phyloP scores from a whole-genome alignment of 2,888 invertebrate species.

The Drosophila dives region DNA sequence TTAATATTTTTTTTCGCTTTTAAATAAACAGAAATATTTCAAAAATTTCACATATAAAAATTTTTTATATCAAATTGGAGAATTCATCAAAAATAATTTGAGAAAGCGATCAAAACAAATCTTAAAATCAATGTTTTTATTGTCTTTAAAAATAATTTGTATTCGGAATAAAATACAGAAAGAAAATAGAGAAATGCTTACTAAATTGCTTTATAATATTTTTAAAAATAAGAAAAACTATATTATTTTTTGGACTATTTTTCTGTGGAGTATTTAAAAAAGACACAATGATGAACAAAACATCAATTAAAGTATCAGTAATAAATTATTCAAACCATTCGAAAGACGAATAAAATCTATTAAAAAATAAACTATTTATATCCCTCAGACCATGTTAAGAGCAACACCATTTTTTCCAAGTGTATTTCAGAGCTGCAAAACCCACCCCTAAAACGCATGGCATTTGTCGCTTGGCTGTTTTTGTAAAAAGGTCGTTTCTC shows the following conservation, averaged over 20 bases:
- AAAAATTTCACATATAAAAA: neutral
- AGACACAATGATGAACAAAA: neutral
- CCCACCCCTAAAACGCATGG: constrained; percentile 56
- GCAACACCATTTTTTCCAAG: constrained; percentile 20
- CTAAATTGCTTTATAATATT: neutral
- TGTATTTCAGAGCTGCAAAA: constrained; percentile 38
- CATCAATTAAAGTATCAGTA: neutral
- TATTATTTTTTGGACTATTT: neutral
- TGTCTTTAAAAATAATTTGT: neutral
- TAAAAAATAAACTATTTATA: constrained; percentile 1
- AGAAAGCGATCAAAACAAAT: neutral
- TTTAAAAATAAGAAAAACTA: neutral
- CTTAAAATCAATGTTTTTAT: neutral
- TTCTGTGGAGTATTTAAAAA: neutral
- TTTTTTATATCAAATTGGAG: neutral
- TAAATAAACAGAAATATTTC: neutral
- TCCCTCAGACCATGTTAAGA: neutral
- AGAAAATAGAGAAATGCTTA: neutral
- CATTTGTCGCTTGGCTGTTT: constrained; percentile 21
- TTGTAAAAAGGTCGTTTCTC: constrained; percentile 30
- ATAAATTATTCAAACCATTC: neutral
- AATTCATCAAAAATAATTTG: neutral
- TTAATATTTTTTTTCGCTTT: neutral
- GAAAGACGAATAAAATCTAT: neutral
- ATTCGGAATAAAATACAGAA: neutral